Evolutionary conservation across 2,797 vertebrate genomes (phyloP), one percentile per base, ranked within the genome.

Genomic region (Esox lucius): DNA sequence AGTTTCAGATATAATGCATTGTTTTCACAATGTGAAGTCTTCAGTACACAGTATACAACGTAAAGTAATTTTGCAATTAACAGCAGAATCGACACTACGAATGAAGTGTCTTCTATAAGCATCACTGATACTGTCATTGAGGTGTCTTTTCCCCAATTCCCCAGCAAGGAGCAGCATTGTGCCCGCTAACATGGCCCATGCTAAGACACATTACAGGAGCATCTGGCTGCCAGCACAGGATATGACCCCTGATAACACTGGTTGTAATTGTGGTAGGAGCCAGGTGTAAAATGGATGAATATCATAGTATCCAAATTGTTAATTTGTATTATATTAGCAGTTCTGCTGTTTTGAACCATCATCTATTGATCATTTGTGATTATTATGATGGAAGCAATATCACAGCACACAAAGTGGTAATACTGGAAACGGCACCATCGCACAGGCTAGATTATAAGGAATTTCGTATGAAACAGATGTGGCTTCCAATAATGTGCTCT

Each of bases 201-300:
- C 11, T 12, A 22, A 12, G 22, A 24, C 22, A 8, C 31, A 39
- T 42, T 13, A 67, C 9, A 35, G 66, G 35, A 68, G 17, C 66
- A n/a, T 35, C 17, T 68, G 33, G 17, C 19, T 39, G 15, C 17
- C 19, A 39, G 16, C 9, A 68, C 16, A 39, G 35, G 4, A 39
- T 68, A 68, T 35, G 19, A 39, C 68, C 35, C 66, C 66, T 59
- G 15, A 59, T 26, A 22, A 26, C 11, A 42, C 68, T 53, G 12
- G 4, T 22, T 59, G 24, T 56, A 42, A 78, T 66, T 35, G 12
- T 62, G n/a, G 48, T 12, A 4, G 35, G 3, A 64, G 42, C 49
- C 76, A 78, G 76, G 35, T 80, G 76, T 46, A 33, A 31, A 15
- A 16, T 42, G 8, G 35, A 56, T 72, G n/a, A 24, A 64, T 48